Percentiles rank a stretch among this genome's conserved stretches.
Evolutionary conservation across 1,140 invertebrate genomes (phyloP).

Genomic region (Brachionus rotundiformis): DNA sequence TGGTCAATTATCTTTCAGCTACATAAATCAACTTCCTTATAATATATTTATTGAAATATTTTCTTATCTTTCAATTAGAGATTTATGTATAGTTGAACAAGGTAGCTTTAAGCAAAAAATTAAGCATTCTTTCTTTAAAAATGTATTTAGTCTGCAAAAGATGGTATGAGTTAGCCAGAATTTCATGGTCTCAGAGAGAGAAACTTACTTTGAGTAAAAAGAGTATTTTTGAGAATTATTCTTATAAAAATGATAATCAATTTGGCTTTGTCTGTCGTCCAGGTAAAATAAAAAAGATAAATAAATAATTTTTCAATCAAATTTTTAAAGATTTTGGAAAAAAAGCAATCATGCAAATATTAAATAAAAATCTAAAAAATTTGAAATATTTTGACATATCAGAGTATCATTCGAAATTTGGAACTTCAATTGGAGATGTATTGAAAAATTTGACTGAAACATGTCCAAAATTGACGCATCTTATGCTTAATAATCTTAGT

Average conservation of each 20-base stretch:
- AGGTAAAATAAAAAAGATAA: not conserved
- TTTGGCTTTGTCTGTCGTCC: slow-evolving; percentile 6
- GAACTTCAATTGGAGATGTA: not conserved
- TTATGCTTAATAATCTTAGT: not conserved
- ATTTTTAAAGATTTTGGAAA: slow-evolving; percentile 5
- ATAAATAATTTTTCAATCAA: not conserved
- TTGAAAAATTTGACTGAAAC: not conserved
- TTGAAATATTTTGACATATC: slow-evolving; percentile 45
- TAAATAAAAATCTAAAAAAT: slow-evolving; percentile 25
- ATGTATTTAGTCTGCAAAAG: slow-evolving; percentile 3
- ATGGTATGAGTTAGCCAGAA: slow-evolving; percentile 32
- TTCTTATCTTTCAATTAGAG: slow-evolving; percentile 22
- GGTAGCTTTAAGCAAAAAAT: not conserved
- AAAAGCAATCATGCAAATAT: slow-evolving; percentile 1
- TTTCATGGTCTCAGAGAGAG: not conserved
- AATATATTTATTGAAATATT: slow-evolving; percentile 12
- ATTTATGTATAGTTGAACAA: slow-evolving; percentile 43
- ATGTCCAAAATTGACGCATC: not conserved
- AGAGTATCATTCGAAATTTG: slow-evolving; percentile 9
- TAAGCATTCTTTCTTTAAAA: not conserved
- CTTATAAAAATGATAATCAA: not conserved
- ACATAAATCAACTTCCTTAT: slow-evolving; percentile 12
- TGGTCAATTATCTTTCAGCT: not conserved
- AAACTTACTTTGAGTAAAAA: not conserved
- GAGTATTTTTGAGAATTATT: slow-evolving; percentile 13